Evolutionary conservation across 2,888 invertebrate species (phyloP).

Genomic region (Xestia ashworthii): DNA sequence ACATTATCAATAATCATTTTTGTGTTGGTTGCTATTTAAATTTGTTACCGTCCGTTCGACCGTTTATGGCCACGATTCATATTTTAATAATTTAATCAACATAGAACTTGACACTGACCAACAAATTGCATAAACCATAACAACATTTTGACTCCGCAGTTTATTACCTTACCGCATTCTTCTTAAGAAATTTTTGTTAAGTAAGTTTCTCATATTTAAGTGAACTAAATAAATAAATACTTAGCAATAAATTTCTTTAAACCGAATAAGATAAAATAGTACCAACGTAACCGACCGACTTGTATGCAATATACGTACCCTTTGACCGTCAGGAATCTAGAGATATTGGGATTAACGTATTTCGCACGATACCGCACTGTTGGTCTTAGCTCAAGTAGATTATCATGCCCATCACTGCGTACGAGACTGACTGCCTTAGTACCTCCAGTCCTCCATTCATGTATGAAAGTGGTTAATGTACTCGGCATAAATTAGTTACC

Average conservation of each 20-base stretch:
- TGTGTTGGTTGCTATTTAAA: too few species aligned
- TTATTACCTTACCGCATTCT: neutral
- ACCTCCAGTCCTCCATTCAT: neutral
- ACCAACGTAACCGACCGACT: neutral
- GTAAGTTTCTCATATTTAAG: neutral
- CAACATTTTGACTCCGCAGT: neutral
- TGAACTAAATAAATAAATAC: too few species aligned
- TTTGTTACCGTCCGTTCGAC: too few species aligned
- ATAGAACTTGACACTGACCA: too few species aligned
- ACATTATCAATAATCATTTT: neutral
- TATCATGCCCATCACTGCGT: slow-evolving; percentile 16
- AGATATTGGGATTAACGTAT: neutral
- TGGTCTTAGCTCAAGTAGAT: slow-evolving; percentile 17
- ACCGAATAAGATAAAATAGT: too few species aligned
- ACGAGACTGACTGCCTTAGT: slow-evolving; percentile 3
- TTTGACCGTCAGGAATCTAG: slow-evolving; percentile 5
- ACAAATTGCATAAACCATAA: neutral
- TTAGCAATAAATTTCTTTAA: neutral
- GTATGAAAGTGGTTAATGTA: neutral
- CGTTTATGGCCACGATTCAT: too few species aligned
- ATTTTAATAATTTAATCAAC: too few species aligned
- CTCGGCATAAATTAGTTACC: neutral
- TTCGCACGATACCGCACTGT: slow-evolving; percentile 1
- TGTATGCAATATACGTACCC: neutral
- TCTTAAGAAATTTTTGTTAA: too few species aligned